Conservation (phyloP, 2,797 vertebrate species). For the Eulemur rubriventer region DNA sequence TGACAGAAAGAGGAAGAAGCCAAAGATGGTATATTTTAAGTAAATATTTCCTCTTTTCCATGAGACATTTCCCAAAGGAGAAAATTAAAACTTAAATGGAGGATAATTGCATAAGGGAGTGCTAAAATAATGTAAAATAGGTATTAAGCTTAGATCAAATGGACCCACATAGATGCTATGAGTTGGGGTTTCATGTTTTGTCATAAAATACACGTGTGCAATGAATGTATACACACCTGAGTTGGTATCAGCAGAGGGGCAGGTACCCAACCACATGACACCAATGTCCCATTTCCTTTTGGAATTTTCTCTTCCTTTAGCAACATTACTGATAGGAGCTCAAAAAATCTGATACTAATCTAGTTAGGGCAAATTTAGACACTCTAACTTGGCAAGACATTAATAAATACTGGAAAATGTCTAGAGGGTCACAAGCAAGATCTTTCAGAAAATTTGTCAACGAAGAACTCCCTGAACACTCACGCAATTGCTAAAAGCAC, state of each 20-base stretch:
- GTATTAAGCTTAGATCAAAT: background rate
- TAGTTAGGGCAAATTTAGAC: conserved; percentile 68
- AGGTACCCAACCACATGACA: background rate
- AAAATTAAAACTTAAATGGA: background rate
- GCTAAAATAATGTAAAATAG: background rate
- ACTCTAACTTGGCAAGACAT: conserved; percentile 68
- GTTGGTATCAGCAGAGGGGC: background rate
- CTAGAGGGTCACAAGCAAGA: conserved; percentile 16
- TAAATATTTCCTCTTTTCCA: background rate
- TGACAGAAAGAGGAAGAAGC: background rate
- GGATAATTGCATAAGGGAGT: background rate
- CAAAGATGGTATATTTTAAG: background rate
- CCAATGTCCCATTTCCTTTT: background rate
- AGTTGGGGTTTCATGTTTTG: background rate
- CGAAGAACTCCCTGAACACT: background rate
- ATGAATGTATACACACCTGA: background rate
- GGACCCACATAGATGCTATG: background rate
- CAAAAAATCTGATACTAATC: conserved; percentile 75
- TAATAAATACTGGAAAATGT: conserved; percentile 72
- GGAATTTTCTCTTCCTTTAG: background rate
- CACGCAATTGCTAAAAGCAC: background rate
- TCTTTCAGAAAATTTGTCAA: conserved; percentile 27
- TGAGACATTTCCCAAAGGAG: background rate
- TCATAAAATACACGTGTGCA: background rate
- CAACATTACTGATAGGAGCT: conserved; percentile 39